Evolutionary conservation across 92 coral and sea anemone genomes (phyloP).

Genomic region (Siderastrea radians): DNA sequence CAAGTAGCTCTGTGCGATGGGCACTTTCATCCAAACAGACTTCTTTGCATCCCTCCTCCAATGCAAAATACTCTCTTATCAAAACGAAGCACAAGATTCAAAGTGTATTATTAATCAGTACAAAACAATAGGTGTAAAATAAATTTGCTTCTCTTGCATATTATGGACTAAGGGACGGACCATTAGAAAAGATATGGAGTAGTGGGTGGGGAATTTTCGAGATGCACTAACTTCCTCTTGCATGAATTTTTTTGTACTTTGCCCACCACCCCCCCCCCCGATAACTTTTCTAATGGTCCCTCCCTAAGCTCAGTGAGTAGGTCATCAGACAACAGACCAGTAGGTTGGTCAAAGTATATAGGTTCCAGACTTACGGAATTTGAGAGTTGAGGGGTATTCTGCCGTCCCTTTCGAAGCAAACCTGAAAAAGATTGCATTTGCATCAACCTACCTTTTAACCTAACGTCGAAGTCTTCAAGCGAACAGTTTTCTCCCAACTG

Average conservation of each 20-base stretch:
- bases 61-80: conserved; percentile 61
- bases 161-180: too few relatives aligned
- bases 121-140: background rate
- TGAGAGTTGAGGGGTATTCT: background rate
- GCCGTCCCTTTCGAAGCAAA: background rate
- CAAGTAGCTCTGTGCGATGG: conserved; percentile 75
- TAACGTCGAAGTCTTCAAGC: conserved; percentile 55
- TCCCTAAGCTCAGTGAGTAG: too few relatives aligned
- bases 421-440: background rate
- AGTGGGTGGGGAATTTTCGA: too few relatives aligned
- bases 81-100: background rate
- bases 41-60: conserved; percentile 83
- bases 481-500: conserved; percentile 48
- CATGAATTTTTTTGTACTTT: too few relatives aligned
- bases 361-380: too few relatives aligned
- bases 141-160: background rate
- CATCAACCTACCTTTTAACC: conserved; percentile 62
- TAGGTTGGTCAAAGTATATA: too few relatives aligned
- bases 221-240: too few relatives aligned
- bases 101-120: background rate
- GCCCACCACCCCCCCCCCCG: too few relatives aligned
- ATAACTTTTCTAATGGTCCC: too few relatives aligned
- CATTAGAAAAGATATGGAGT: too few relatives aligned
- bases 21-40: conserved; percentile 87
- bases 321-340: too few relatives aligned